Evolutionary conservation across 2,113 vertebrate species (phyloP), one percentile per base, ranked within the genome.

Genomic region (Noctilio leporinus): DNA sequence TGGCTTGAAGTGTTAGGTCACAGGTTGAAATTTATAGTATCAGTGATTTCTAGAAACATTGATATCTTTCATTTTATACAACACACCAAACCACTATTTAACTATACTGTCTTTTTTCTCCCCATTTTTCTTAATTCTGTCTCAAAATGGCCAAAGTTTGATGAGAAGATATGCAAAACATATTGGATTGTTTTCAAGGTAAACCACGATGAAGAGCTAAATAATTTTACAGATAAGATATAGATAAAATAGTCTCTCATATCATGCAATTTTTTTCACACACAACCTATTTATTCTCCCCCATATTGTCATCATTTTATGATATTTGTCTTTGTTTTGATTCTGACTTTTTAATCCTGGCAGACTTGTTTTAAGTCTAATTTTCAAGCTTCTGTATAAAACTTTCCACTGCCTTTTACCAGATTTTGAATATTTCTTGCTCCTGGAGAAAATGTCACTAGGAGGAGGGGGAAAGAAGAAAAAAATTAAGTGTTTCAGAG

Each of bases 361-460:
- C 57, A 47, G 88, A 89, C 47, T 93, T 91, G 62, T 43, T 62
- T 1, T 19, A 53, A 59, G 10, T 67, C 47, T 87, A 33, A 67
- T 73, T 93, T 96, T 95, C 67, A 91, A 80, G 49, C 14, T 85
- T 88, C 53, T 80, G 26, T 67, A 45, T 93, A 82, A 86, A 75
- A 91, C 8, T 86, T 93, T 75, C 57, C 28, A 69, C 67, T 51
- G 49, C 10, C 38, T 88, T 83, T 75, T 40, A 65, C 67, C 20
- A 88, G 2, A 26, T 77, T 94, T 73, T 73, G 35, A 53, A 53
- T 89, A 76, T 93, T 93, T 75, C 85, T 86, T 96, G 26, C 26
- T 92, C 47, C 28, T 80, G 17, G 67, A 77, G 83, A 78, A 92
- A 91, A 49, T 70, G 24, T 20, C 57, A 43, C n/a, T 85, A 47